Conservation (phyloP, 2,888 invertebrate genomes). For the Silvanus unidentatus region DNA sequence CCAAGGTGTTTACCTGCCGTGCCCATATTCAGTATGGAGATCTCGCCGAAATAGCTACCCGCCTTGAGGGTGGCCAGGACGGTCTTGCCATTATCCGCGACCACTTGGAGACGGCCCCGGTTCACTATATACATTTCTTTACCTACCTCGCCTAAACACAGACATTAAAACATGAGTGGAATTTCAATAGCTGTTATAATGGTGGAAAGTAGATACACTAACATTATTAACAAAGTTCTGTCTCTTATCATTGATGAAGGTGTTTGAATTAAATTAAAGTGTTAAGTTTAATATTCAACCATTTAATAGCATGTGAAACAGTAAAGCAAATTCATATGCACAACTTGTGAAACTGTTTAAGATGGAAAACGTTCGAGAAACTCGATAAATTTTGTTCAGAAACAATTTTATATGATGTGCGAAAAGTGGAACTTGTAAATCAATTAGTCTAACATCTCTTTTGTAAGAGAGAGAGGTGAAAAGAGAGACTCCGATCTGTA, state of each 20-base stretch:
- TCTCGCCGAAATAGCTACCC: constrained; percentile 99
- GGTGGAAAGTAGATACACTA: too few species aligned
- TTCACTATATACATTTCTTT: constrained; percentile 99
- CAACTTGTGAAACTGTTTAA: constrained; percentile 1
- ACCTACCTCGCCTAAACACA: constrained; percentile 84
- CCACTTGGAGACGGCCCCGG: constrained; percentile 90
- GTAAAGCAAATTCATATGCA: not conserved
- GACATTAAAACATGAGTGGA: not conserved
- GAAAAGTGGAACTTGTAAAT: not conserved
- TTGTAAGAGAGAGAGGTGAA: too few species aligned
- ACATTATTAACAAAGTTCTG: too few species aligned
- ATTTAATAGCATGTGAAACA: constrained; percentile 7
- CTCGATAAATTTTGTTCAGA: too few species aligned
- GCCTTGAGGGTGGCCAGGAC: constrained; percentile 96
- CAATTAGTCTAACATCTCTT: too few species aligned
- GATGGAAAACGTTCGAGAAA: not conserved
- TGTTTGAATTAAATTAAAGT: constrained; percentile 11
- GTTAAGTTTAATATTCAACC: constrained; percentile 11
- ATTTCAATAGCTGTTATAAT: too few species aligned
- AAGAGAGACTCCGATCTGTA: too few species aligned
- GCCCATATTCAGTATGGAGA: constrained; percentile 99
- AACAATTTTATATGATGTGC: not conserved
- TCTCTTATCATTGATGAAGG: not conserved
- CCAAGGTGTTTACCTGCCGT: constrained; percentile 97
- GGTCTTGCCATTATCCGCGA: constrained; percentile 90